Base-by-base conservation (phyloP, 1,140 invertebrate species). In the Nasonia vitripennis region DNA sequence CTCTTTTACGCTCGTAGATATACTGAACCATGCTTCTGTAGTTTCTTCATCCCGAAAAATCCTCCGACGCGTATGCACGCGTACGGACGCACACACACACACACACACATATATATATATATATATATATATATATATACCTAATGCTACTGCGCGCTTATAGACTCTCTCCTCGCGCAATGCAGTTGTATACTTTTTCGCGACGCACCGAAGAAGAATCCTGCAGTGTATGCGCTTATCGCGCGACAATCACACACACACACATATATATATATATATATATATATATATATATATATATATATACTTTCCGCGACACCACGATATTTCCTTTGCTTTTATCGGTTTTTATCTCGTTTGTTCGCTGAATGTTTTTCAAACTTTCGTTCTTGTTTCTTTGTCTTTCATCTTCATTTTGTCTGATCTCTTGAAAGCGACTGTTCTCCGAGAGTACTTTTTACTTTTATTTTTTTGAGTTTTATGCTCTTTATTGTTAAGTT, bases 21-120 rank as follows among this genome's bases (percentile, higher is more conserved):
- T 62, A 17, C 55, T n/a, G 55, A 75, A 45, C 34, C 73, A 9
- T 37, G 73, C 73, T 37, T 75, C 37, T 62, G 73, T 75, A 75
- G 37, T 75, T n/a, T 75, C 73, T 45, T 37, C 37, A 45, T 41
- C 27, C 12, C 37, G 37, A 20, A 62, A 62, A 62, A 62, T 62
- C 55, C 55, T 62, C 55, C 14, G 20, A 62, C 12, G 55, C 20
- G 55, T 62, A 41, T 41, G 27, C 27, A 62, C 27, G 37, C n/a
- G n/a, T 62, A 81, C 17, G n/a, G n/a, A n/a, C n/a, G n/a, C n/a
- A n/a, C n/a, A n/a, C n/a, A n/a, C n/a, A n/a, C n/a, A n/a, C n/a
- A n/a, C n/a, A n/a, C n/a, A n/a, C n/a, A n/a, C n/a, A 31, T 0
- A 55, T 2, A 55, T 48, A 74, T n/a, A 37, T 23, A 81, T 17